Conservation (phyloP, 2,888 invertebrate genomes). For the Thymelicus sylvestris region DNA sequence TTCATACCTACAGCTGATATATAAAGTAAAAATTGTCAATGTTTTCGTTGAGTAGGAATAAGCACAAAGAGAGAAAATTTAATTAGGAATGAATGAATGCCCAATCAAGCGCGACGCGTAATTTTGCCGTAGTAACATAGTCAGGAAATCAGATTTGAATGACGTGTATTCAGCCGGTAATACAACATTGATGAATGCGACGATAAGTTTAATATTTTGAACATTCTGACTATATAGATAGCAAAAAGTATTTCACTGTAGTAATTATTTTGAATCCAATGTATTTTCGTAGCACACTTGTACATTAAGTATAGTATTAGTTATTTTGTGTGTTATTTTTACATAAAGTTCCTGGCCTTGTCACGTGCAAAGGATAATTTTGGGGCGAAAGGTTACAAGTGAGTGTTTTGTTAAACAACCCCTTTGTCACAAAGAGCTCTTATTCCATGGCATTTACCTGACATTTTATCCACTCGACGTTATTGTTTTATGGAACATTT, state of each 20-base stretch:
- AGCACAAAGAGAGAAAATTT: slow-evolving; percentile 56
- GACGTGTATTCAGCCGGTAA: slow-evolving; percentile 28
- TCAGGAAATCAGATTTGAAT: slow-evolving; percentile 50
- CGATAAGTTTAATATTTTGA: slow-evolving; percentile 1
- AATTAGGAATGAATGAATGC: slow-evolving; percentile 66
- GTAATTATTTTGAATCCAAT: too few relatives aligned
- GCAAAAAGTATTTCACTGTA: too few relatives aligned
- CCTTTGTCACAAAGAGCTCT: slow-evolving; percentile 39
- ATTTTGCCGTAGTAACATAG: slow-evolving; percentile 55
- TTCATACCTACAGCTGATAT: too few relatives aligned
- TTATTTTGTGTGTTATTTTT: too few relatives aligned
- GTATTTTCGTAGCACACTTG: too few relatives aligned
- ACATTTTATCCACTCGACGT: slow-evolving; percentile 32
- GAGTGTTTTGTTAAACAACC: slow-evolving; percentile 40
- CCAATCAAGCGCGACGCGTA: slow-evolving; percentile 60
- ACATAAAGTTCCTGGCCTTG: slow-evolving; percentile 13
- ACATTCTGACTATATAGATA: not conserved
- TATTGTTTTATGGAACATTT: slow-evolving; percentile 29
- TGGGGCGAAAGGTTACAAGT: slow-evolving; percentile 30
- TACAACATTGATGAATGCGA: slow-evolving; percentile 14
- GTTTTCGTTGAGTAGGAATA: slow-evolving; percentile 44
- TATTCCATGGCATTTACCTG: slow-evolving; percentile 40
- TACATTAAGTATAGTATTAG: too few relatives aligned
- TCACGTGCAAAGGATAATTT: slow-evolving; percentile 15
- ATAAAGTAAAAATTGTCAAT: slow-evolving; percentile 4